These are phyloP conservation scores for Agrilus mali DNA, from an alignment of 2,888 invertebrate genomes.

Conservation along the genomic window DNA sequence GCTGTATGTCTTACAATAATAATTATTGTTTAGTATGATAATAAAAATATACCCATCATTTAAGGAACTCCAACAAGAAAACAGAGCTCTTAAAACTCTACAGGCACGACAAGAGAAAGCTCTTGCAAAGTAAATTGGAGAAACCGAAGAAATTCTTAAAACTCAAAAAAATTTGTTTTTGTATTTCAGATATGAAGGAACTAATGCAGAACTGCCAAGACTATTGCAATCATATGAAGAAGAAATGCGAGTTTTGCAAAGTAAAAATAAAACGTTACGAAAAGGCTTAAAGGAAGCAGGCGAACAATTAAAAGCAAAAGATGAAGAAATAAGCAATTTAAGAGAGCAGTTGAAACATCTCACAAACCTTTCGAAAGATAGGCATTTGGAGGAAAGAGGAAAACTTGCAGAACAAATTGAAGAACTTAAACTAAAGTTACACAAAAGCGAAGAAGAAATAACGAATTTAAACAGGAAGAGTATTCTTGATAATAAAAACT, in stretches of 20 bases:
- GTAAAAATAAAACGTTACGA: conserved; percentile 55
- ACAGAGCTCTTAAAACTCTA: conserved; percentile 58
- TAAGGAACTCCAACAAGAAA: conserved; percentile 58
- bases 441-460: conserved; percentile 51
- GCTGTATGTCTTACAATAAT: conserved; percentile 39
- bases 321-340: conserved; percentile 49
- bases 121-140: conserved; percentile 44
- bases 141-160: not conserved
- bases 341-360: conserved; percentile 60
- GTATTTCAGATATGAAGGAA: conserved; percentile 51
- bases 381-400: conserved; percentile 60
- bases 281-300: conserved; percentile 48
- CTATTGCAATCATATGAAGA: conserved; percentile 65
- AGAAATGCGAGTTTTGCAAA: conserved; percentile 59
- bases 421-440: conserved; percentile 39
- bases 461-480: conserved; percentile 55
- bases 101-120: conserved; percentile 73
- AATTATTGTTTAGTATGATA: too few relatives aligned
- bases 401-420: conserved; percentile 52
- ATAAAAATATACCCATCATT: conserved; percentile 3
- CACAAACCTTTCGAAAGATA: conserved; percentile 57
- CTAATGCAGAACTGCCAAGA: conserved; percentile 65
- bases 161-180: not conserved
- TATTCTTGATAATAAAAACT: conserved; percentile 60
- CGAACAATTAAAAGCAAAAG: conserved; percentile 54